A percentile compares a stretch with the other conserved stretches of the same genome.
Evolutionary conservation across 1,140 invertebrate species (phyloP).

Genomic region (Achatina immaculata): DNA sequence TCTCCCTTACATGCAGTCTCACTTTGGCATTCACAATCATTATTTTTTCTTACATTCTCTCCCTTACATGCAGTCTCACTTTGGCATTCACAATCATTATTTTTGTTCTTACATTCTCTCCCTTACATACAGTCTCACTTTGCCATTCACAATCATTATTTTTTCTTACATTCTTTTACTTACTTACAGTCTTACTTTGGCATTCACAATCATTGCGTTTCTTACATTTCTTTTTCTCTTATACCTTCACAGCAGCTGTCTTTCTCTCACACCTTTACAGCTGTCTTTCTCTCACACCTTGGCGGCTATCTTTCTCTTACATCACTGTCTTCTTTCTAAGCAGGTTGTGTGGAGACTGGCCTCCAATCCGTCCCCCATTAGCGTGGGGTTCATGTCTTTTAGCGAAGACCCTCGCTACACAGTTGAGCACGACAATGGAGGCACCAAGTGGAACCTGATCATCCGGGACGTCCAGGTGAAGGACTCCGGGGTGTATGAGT

Average conservation of each 20-base stretch:
- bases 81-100: no score
- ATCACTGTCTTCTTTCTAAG: background rate
- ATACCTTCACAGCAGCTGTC: background rate
- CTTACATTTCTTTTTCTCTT: no score
- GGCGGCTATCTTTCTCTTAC: background rate
- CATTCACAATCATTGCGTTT: no score
- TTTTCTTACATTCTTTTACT: no score
- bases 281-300: background rate
- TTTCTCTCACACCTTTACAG: background rate
- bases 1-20: no score
- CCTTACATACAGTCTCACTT: no score
- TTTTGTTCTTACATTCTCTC: no score
- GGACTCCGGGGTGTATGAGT: constrained; percentile 56
- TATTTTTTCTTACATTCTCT: no score
- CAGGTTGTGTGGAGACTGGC: constrained; percentile 56
- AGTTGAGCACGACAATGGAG: constrained; percentile 41
- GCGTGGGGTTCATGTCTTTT: constrained; percentile 47
- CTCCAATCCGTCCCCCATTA: constrained; percentile 46
- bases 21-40: no score
- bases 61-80: no score
- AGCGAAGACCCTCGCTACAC: constrained; percentile 43
- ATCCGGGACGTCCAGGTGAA: constrained; percentile 48
- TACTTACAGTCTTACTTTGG: no score
- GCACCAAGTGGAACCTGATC: constrained; percentile 49
- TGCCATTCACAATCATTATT: no score